Conservation (phyloP, 2,888 invertebrate species). For the Torymus texanus region DNA sequence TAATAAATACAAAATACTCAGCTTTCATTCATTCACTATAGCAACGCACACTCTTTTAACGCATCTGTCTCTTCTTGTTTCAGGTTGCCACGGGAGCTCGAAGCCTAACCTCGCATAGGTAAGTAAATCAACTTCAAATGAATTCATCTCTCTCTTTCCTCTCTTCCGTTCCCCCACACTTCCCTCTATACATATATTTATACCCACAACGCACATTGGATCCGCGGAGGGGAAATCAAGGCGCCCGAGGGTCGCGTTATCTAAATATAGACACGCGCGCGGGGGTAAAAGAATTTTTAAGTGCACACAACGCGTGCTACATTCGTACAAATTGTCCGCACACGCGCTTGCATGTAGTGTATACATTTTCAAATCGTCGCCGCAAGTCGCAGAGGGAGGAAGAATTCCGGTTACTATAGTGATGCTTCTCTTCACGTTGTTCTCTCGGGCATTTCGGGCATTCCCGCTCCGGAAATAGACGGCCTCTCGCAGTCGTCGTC, state of each 20-base stretch:
- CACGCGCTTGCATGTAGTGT: not conserved
- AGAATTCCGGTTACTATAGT: slow-evolving; percentile 18
- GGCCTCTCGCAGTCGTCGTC: not conserved
- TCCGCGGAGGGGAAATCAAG: not conserved
- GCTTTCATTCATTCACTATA: not conserved
- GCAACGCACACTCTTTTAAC: not conserved
- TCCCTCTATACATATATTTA: no score
- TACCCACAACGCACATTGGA: no score
- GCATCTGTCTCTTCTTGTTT: slow-evolving; percentile 25
- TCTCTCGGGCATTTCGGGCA: slow-evolving; percentile 44
- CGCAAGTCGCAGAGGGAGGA: not conserved
- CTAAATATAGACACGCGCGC: slow-evolving; percentile 22
- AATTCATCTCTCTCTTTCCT: not conserved
- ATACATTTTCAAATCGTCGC: not conserved
- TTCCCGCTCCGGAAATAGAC: slow-evolving; percentile 47
- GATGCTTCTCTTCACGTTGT: slow-evolving; percentile 15
- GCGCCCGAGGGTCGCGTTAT: not conserved
- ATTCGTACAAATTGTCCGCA: slow-evolving; percentile 17
- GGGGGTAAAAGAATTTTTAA: slow-evolving; percentile 19
- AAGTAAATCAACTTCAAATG: slow-evolving; percentile 44
- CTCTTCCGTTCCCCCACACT: no score
- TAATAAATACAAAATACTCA: no score
- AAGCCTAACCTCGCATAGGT: slow-evolving; percentile 42
- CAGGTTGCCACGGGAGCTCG: slow-evolving; percentile 42
- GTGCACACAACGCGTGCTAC: not conserved